These are phyloP conservation scores for Aplidium turbinatum DNA, from an alignment of 23 tunicate genomes.

Conservation along the genomic window DNA sequence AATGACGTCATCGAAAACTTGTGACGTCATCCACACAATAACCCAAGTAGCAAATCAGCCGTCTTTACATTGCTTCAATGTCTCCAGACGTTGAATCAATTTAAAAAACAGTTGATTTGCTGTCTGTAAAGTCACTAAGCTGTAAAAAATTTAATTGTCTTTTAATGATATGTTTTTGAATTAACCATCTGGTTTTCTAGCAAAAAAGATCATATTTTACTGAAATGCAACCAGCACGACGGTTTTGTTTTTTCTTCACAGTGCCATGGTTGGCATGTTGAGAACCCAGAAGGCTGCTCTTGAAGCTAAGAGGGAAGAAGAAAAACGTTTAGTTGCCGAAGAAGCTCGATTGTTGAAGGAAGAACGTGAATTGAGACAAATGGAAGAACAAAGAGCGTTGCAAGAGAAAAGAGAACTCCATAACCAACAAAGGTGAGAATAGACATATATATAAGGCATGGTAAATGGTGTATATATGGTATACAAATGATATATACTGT, in stretches of 20 bases:
- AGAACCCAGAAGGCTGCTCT: conserved; percentile 84
- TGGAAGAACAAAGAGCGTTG: conserved; percentile 70
- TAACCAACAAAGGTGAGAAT: conserved; percentile 50
- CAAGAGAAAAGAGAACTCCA: conserved; percentile 62
- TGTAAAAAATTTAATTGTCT: conserved; percentile 5
- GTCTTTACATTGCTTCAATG: too few relatives aligned
- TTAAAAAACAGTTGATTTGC: too few relatives aligned
- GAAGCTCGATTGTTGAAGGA: conserved; percentile 69
- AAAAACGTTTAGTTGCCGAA: conserved; percentile 65
- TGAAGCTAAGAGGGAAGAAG: conserved; percentile 75
- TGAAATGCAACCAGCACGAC: background rate
- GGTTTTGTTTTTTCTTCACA: conserved; percentile 11
- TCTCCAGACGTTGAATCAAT: too few relatives aligned
- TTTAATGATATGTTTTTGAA: background rate
- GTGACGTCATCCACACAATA: too few relatives aligned
- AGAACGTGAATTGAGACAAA: conserved; percentile 51
- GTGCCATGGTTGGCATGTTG: conserved; percentile 75
- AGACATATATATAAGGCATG: too few relatives aligned
- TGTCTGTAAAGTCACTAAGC: background rate
- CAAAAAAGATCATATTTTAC: background rate
- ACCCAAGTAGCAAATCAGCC: too few relatives aligned
- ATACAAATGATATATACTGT: too few relatives aligned
- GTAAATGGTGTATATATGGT: too few relatives aligned
- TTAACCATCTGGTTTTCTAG: background rate
- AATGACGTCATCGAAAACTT: background rate